Evolutionary conservation across 2,113 vertebrate genomes (phyloP).

Genomic region (Osmerus eperlanus): DNA sequence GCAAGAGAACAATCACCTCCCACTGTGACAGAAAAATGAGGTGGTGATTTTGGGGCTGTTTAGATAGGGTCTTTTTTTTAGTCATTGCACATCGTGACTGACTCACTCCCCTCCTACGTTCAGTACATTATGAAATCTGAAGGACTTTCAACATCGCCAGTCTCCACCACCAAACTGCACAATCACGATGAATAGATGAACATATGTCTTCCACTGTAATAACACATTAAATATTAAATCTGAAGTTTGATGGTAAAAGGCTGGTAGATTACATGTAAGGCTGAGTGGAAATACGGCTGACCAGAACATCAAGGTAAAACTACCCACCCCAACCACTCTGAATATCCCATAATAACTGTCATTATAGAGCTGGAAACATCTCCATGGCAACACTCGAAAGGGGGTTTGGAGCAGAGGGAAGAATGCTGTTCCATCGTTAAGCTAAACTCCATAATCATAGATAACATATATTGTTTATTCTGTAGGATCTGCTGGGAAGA

Average conservation of each 20-base stretch:
- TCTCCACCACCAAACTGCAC: too few species aligned
- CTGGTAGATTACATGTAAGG: too few species aligned
- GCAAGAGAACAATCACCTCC: slow-evolving; percentile 1
- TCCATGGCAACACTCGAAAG: background rate
- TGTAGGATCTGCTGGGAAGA: background rate
- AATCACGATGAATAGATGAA: too few species aligned
- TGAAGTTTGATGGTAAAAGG: too few species aligned
- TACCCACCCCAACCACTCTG: background rate
- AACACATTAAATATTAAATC: too few species aligned
- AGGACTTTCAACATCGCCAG: too few species aligned
- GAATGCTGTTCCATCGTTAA: too few species aligned
- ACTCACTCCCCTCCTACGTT: too few species aligned
- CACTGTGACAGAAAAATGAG: background rate
- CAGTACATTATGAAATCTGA: background rate
- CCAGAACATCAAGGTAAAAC: slow-evolving; percentile 1
- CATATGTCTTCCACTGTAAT: too few species aligned
- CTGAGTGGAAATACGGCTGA: background rate
- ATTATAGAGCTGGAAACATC: slow-evolving; percentile 1
- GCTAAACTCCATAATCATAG: background rate
- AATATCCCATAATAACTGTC: slow-evolving; percentile 15
- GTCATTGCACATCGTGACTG: background rate
- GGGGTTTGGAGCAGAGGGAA: too few species aligned
- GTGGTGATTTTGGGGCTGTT: background rate
- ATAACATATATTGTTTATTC: background rate
- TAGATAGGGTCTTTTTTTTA: too few species aligned